Conservation (phyloP, 2,113 vertebrate genomes). For the Sminthopsis crassicaudata region DNA sequence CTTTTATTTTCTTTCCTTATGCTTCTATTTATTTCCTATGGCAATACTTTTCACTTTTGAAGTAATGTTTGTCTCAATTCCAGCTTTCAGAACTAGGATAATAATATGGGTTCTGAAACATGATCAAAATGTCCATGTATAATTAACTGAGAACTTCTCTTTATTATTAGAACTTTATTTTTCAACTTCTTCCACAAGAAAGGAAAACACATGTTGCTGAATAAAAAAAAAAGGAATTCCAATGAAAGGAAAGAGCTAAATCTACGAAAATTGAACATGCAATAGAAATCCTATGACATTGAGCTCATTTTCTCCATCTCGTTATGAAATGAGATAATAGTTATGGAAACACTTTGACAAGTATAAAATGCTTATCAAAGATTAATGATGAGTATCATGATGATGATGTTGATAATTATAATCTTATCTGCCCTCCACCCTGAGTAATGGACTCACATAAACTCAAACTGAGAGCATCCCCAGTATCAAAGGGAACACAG, state of each 20-base stretch:
- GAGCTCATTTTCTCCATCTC: constrained; percentile 22
- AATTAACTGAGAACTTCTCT: constrained; percentile 26
- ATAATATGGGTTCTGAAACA: constrained; percentile 19
- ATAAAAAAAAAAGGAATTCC: constrained; percentile 27
- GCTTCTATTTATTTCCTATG: constrained; percentile 19
- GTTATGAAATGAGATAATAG: constrained; percentile 49
- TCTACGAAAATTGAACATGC: constrained; percentile 29
- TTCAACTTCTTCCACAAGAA: constrained; percentile 56
- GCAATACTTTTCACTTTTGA: constrained; percentile 26
- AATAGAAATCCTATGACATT: constrained; percentile 48
- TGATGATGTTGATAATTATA: not conserved
- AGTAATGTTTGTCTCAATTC: constrained; percentile 56
- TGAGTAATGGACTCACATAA: constrained; percentile 21
- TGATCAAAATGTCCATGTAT: constrained; percentile 39
- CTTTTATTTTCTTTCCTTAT: not conserved
- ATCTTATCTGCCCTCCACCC: not conserved
- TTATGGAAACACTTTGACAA: constrained; percentile 40
- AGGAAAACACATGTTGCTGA: not conserved
- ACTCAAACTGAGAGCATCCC: not conserved
- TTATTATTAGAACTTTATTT: constrained; percentile 21
- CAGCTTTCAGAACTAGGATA: constrained; percentile 51
- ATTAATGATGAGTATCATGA: constrained; percentile 4
- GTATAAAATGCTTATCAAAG: constrained; percentile 12
- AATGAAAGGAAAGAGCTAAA: constrained; percentile 1
- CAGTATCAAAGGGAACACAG: not conserved